Evolutionary conservation across 2,888 invertebrate species (phyloP).

Genomic region (Tenthredo distinguenda): DNA sequence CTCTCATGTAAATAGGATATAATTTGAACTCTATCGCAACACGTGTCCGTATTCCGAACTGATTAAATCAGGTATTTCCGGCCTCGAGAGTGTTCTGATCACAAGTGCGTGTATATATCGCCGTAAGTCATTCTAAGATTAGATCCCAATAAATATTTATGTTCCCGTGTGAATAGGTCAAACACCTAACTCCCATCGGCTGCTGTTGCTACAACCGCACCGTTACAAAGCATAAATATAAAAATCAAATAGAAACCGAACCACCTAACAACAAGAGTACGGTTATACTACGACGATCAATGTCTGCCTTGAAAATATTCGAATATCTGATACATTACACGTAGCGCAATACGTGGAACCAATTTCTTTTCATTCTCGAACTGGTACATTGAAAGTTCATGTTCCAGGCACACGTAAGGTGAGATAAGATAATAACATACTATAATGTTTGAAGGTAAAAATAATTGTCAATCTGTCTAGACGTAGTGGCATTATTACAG

Average conservation of each 20-base stretch:
- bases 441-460: background rate
- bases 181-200: conserved; percentile 27
- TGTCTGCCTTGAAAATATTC: background rate
- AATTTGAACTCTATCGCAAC: background rate
- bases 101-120: conserved; percentile 7
- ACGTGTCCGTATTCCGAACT: background rate
- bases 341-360: background rate
- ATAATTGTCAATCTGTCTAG: background rate
- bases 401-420: background rate
- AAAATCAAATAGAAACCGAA: conserved; percentile 18
- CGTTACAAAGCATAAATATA: conserved; percentile 26
- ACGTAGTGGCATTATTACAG: background rate
- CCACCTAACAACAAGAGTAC: background rate
- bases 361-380: conserved; percentile 40
- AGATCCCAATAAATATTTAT: conserved; percentile 45
- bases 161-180: conserved; percentile 41
- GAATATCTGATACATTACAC: background rate
- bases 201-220: background rate
- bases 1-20: background rate
- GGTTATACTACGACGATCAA: background rate
- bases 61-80: conserved; percentile 36
- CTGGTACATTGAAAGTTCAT: background rate
- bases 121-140: conserved; percentile 26
- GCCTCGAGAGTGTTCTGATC: background rate
- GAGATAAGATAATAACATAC: conserved; percentile 1